Conservation (phyloP, 2,888 invertebrate genomes). For the Barypeithes pellucidus region DNA sequence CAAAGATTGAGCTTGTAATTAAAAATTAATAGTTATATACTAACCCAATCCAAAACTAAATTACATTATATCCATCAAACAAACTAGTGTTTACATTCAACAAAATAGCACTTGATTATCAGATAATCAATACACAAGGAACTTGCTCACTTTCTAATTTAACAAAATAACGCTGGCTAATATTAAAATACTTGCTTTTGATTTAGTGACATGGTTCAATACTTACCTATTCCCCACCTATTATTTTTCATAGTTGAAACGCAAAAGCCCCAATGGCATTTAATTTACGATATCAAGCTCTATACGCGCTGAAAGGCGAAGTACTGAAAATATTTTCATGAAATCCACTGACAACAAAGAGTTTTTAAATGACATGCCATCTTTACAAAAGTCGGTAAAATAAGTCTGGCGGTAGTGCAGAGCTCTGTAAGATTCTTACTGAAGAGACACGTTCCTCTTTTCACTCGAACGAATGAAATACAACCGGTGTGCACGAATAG, state of each 20-base stretch:
- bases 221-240: conserved; percentile 47
- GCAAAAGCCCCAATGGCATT: conserved; percentile 34
- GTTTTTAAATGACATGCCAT: neutral
- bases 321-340: conserved; percentile 28
- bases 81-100: conserved; percentile 45
- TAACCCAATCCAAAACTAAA: no score
- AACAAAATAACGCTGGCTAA: neutral
- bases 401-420: no score
- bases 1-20: no score
- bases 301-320: conserved; percentile 2
- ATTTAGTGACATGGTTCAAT: neutral
- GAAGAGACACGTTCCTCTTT: neutral
- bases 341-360: conserved; percentile 24
- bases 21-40: neutral
- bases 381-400: neutral
- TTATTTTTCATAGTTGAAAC: conserved; percentile 47
- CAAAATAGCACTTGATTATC: conserved; percentile 38
- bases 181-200: neutral
- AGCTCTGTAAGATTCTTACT: neutral
- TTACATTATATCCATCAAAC: neutral
- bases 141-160: neutral
- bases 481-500: no score
- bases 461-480: neutral
- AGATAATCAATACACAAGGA: conserved; percentile 36
- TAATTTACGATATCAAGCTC: conserved; percentile 12